Evolutionary conservation across 2,797 vertebrate genomes (phyloP), one percentile per base, ranked within the genome.

Genomic region (Mormyrops boulengeri): DNA sequence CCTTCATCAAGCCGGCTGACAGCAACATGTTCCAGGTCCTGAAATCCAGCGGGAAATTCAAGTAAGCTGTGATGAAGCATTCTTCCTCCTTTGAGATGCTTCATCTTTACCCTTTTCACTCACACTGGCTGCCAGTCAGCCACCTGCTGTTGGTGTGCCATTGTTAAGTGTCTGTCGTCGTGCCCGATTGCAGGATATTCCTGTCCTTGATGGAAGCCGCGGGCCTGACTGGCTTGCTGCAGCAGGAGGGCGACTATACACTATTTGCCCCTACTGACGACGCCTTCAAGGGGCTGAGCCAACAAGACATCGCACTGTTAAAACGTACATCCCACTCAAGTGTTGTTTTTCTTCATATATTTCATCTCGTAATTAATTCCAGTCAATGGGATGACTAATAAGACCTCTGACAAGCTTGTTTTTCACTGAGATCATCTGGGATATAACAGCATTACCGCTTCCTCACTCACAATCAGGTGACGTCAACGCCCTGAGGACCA

Each of bases 261-360:
- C 94, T 99, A 9, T 99, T 99, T 89, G 97, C 98, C 84, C 99
- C 99, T 1, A 98, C 96, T 19, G 98, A 99, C 19, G 96, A 98
- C 50, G 97, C 98, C 30, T 99, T 99, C 88, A 96, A 96, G 90
- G 95, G 93, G 82, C 93, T 99, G 92, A 97, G 95, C 17, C 92
- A 95, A 0, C 95, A 96, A 0, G 98, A 99, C 85, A 94, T 97
- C 69, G 89, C 92, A 50, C 84, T 97, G 90, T 88, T 99, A 87
- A 98, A 96, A 92, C 93, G 99, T 99, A 94, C 92, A 97, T 4
- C 26, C 4, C 62, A 47, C 1, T 88, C 50, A 14, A 69, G 14
- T 66, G 14, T 82, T 38, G 8, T 41, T 6, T 34, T n/a, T 62
- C 19, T 26, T 85, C 19, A 55, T n/a, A 73, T 73, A 34, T 34